These are phyloP conservation scores for Fratercula arctica DNA, from an alignment of 2,797 vertebrate species.

Conservation along the genomic window DNA sequence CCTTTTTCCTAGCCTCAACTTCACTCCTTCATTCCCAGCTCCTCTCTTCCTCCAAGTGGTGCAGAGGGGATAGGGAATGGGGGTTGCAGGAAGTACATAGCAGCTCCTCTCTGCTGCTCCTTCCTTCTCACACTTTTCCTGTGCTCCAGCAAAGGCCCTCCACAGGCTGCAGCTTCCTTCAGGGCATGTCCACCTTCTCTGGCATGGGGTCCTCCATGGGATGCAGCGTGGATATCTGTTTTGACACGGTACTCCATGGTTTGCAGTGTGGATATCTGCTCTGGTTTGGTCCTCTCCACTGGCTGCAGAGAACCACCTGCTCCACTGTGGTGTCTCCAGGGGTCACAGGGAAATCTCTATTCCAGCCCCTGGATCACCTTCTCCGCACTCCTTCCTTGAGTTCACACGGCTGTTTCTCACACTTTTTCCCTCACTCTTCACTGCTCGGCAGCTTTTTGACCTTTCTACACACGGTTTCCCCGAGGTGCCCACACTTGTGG, in stretches of 20 bases:
- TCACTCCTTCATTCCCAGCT: neutral
- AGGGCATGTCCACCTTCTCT: neutral
- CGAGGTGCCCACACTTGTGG: rapidly evolving
- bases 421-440: neutral
- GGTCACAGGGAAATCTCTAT: neutral
- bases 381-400: neutral
- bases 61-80: neutral
- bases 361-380: neutral
- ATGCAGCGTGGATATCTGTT: neutral
- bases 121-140: neutral
- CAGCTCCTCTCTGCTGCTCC: neutral
- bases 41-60: neutral
- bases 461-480: neutral
- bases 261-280: neutral
- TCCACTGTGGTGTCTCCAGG: neutral
- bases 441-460: neutral
- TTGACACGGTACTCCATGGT: neutral
- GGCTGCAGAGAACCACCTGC: neutral
- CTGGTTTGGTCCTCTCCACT: neutral
- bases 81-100: neutral
- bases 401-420: neutral
- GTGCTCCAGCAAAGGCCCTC: rapidly evolving
- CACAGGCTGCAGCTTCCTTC: neutral
- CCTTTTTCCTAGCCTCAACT: neutral
- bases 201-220: neutral